Percentiles rank a stretch among this genome's conserved stretches.
Evolutionary conservation across 2,797 vertebrate genomes (phyloP).

Genomic region (Tokudaia tokunoshimensis): DNA sequence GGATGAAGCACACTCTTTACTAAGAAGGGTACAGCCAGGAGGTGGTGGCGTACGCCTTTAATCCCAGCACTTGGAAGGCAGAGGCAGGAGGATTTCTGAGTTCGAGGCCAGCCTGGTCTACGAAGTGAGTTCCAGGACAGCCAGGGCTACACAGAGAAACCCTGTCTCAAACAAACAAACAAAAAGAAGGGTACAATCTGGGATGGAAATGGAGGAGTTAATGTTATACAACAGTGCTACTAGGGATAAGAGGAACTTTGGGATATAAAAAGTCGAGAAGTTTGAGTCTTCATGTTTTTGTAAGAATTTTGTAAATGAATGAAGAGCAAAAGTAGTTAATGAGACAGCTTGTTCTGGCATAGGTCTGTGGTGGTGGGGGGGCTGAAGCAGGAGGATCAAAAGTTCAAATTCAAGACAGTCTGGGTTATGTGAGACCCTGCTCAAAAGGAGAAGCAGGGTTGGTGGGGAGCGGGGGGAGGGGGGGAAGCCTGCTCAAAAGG

Average conservation of each 20-base stretch:
- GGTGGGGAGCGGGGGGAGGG: neutral
- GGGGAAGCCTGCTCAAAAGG: neutral
- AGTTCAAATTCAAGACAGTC: neutral
- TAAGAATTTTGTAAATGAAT: slow-evolving; percentile 42
- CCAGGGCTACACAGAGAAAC: too few species aligned
- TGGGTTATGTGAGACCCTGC: neutral
- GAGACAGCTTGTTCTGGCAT: neutral
- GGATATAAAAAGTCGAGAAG: neutral
- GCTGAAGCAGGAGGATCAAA: neutral
- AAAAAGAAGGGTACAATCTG: slow-evolving; percentile 4
- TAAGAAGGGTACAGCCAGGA: neutral
- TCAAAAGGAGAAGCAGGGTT: neutral
- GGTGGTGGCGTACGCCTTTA: too few species aligned
- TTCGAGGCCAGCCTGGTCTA: too few species aligned
- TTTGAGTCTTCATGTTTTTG: neutral
- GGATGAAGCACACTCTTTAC: slow-evolving; percentile 40
- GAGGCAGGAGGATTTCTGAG: too few species aligned
- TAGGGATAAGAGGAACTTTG: neutral
- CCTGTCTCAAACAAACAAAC: too few species aligned
- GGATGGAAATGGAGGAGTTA: slow-evolving; percentile 31
- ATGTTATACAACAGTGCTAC: neutral
- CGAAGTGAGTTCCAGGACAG: too few species aligned
- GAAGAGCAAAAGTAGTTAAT: neutral
- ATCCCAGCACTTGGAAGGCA: too few species aligned
- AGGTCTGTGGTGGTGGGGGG: neutral